A percentile compares a stretch with the other conserved stretches of the same genome.
Conservation (phyloP, 2,797 vertebrate species). For the Fringilla coelebs region DNA sequence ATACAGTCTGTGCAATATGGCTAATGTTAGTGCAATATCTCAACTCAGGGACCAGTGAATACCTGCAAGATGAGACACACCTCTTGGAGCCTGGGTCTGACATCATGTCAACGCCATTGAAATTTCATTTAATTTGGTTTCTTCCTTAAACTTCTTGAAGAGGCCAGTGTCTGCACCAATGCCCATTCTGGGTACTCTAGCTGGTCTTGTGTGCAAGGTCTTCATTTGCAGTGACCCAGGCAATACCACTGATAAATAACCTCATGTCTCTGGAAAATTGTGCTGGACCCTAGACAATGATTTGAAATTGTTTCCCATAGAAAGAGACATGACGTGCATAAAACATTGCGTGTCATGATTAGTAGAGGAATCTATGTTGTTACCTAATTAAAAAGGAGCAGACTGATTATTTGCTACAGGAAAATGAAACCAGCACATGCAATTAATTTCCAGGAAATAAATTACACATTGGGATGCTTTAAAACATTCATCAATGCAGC, state of each 20-base stretch:
- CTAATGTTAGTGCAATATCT: not conserved
- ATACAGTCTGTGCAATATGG: not conserved
- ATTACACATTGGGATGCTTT: constrained; percentile 36
- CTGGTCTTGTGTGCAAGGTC: not conserved
- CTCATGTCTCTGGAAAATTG: not conserved
- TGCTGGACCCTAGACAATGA: not conserved
- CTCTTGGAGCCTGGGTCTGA: not conserved
- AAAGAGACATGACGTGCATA: not conserved
- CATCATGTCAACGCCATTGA: not conserved
- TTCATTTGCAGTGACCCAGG: not conserved
- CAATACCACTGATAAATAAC: not conserved
- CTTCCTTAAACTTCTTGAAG: not conserved
- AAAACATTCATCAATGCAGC: constrained; percentile 35
- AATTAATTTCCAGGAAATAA: constrained; percentile 67
- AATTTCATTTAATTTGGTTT: not conserved
- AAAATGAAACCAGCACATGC: constrained; percentile 51
- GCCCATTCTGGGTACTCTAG: not conserved
- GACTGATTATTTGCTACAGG: constrained; percentile 40
- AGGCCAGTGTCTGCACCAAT: not conserved
- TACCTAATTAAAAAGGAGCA: constrained; percentile 55
- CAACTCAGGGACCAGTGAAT: not conserved
- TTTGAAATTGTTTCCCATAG: not conserved
- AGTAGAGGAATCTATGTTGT: constrained; percentile 26
- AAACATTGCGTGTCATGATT: not conserved
- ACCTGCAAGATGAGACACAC: not conserved